A percentile compares a stretch with the other conserved stretches of the same genome.
Conservation (phyloP, 2,113 vertebrate genomes). For the Podarcis muralis region DNA sequence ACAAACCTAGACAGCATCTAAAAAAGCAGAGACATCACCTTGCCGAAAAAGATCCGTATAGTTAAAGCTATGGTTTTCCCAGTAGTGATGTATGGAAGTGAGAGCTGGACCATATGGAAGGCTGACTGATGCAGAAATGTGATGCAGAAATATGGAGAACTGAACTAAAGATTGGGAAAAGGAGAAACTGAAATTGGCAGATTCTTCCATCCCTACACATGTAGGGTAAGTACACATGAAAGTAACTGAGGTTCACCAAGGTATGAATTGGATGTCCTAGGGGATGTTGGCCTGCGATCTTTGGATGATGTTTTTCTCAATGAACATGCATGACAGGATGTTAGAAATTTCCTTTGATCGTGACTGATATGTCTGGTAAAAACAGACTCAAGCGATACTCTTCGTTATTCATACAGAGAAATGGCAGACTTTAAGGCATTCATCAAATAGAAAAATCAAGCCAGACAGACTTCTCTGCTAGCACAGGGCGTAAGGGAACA, state of each 20-base stretch:
- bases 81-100: no score
- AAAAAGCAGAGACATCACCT: no score
- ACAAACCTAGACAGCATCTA: no score
- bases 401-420: conserved; percentile 36
- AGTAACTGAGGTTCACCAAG: background rate
- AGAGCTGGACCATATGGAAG: no score
- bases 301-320: conserved; percentile 38
- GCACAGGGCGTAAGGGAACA: background rate
- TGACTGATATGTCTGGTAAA: conserved; percentile 39
- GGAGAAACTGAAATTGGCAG: no score
- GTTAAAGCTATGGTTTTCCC: no score
- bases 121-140: no score
- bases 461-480: conserved; percentile 15
- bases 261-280: background rate
- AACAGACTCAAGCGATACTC: conserved; percentile 21
- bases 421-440: conserved; percentile 22
- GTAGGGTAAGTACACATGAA: background rate
- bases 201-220: no score
- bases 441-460: conserved; percentile 24
- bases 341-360: conserved; percentile 27
- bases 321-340: conserved; percentile 24
- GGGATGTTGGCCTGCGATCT: background rate
- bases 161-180: no score
- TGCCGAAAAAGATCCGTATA: no score
- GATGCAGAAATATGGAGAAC: no score